These are phyloP conservation scores for Eubasilissa splendida DNA, from an alignment of 2,888 invertebrate species.

Conservation along the genomic window DNA sequence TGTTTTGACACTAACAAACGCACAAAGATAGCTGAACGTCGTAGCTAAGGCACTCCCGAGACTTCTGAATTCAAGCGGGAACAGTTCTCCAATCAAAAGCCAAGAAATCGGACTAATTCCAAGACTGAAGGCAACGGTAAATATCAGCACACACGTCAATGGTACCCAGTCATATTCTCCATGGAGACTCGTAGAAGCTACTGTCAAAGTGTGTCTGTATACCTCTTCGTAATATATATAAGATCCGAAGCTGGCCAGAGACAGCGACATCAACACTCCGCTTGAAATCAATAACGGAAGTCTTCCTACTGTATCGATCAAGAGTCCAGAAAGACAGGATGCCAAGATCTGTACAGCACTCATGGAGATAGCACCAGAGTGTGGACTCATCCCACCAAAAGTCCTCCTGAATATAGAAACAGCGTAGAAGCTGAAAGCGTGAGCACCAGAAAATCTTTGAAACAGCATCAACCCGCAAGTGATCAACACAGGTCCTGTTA, in stretches of 20 bases:
- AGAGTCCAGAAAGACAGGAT: constrained; percentile 84
- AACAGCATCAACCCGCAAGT: constrained; percentile 92
- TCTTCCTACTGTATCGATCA: constrained; percentile 90
- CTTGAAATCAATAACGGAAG: constrained; percentile 87
- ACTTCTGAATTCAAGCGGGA: constrained; percentile 81
- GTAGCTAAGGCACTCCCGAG: constrained; percentile 82
- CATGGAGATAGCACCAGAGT: constrained; percentile 86
- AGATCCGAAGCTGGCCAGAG: constrained; percentile 86
- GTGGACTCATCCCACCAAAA: constrained; percentile 84
- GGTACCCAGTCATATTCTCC: constrained; percentile 87
- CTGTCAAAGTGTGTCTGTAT: constrained; percentile 64
- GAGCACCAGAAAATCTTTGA: constrained; percentile 87
- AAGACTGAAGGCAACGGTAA: constrained; percentile 87
- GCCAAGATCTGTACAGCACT: constrained; percentile 88
- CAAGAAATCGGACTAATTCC: constrained; percentile 85
- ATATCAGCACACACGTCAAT: constrained; percentile 85
- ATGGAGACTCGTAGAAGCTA: constrained; percentile 61
- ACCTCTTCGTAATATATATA: constrained; percentile 86
- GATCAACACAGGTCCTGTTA: constrained; percentile 82
- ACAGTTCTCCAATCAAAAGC: constrained; percentile 80
- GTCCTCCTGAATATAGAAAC: constrained; percentile 90
- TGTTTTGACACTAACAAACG: constrained; percentile 87
- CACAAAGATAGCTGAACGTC: constrained; percentile 88
- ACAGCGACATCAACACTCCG: constrained; percentile 88
- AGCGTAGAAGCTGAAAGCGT: constrained; percentile 88